Percentiles rank a stretch among this genome's conserved stretches.
These are phyloP conservation scores for Busseola fusca DNA, from an alignment of 2,888 invertebrate genomes.

Conservation along the genomic window DNA sequence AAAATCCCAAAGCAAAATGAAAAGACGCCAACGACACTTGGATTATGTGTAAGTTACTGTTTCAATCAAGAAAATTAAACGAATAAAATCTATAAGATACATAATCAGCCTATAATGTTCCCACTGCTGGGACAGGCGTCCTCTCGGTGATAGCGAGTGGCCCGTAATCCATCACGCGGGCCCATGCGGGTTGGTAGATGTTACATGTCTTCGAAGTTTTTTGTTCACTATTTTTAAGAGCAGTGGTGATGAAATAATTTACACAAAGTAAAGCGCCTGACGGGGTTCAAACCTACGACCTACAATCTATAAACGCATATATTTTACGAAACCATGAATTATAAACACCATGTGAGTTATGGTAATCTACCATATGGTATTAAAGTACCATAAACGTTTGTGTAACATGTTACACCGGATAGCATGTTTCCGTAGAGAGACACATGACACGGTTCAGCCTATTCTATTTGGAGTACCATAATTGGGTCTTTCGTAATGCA, in stretches of 20 bases:
- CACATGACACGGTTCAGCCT: conserved; percentile 52
- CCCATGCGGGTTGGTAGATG: too few relatives aligned
- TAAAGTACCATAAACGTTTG: conserved; percentile 25
- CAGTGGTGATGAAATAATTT: too few relatives aligned
- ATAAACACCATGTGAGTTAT: conserved; percentile 21
- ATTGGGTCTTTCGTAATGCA: conserved; percentile 56
- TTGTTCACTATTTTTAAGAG: too few relatives aligned
- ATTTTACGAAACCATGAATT: conserved; percentile 25
- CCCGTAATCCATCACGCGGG: too few relatives aligned
- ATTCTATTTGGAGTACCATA: conserved; percentile 64
- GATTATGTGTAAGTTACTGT: background rate
- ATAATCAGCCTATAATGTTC: too few relatives aligned
- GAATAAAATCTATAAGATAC: conserved; percentile 2
- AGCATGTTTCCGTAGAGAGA: conserved; percentile 57
- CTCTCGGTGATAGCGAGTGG: too few relatives aligned
- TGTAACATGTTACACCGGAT: conserved; percentile 48
- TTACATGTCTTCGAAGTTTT: too few relatives aligned
- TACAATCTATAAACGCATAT: too few relatives aligned
- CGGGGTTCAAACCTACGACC: too few relatives aligned
- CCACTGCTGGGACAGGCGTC: too few relatives aligned
- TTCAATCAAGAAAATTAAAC: background rate
- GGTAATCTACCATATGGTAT: conserved; percentile 24
- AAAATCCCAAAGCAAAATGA: background rate
- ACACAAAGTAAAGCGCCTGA: too few relatives aligned
- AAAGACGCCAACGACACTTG: background rate